Percentiles rank a stretch among this genome's conserved stretches.
phyloP scores from a whole-genome alignment of 2,888 invertebrate genomes.

The Orthonychiurus folsomi region DNA sequence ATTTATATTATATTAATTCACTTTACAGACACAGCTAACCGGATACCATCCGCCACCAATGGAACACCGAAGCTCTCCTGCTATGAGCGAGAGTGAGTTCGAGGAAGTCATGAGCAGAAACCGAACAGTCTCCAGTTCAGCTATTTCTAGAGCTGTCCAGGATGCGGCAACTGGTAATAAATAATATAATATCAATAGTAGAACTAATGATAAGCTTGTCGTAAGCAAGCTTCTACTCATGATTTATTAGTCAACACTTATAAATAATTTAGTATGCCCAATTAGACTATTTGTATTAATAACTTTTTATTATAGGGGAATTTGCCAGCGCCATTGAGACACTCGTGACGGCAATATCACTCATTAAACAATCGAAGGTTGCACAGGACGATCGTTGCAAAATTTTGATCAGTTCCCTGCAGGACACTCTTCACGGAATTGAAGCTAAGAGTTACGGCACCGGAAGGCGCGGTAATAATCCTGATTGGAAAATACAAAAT shows the following conservation, averaged over 20 bases:
- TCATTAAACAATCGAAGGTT: conserved; percentile 96
- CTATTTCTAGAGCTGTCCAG: conserved; percentile 92
- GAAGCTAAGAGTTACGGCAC: conserved; percentile 92
- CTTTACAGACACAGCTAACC: neutral
- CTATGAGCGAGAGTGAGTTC: conserved; percentile 85
- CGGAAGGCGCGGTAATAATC: conserved; percentile 22
- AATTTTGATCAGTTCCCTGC: conserved; percentile 89
- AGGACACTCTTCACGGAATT: conserved; percentile 93
- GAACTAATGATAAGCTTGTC: neutral
- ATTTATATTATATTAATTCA: neutral
- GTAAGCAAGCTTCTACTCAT: neutral
- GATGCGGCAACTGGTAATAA: conserved; percentile 77
- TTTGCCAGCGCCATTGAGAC: conserved; percentile 98
- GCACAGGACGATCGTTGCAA: conserved; percentile 95
- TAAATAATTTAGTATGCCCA: neutral
- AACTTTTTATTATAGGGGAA: conserved; percentile 55
- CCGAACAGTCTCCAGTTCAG: conserved; percentile 92
- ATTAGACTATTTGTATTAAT: conserved; percentile 3
- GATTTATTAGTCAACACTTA: neutral
- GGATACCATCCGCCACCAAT: conserved; percentile 37
- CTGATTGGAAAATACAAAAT: neutral
- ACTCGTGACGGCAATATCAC: conserved; percentile 92
- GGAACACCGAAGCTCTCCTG: conserved; percentile 44
- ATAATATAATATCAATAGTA: neutral
- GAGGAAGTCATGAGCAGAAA: conserved; percentile 97